Conservation (phyloP, 1,140 invertebrate genomes). For the Geopemphigus sp. region DNA sequence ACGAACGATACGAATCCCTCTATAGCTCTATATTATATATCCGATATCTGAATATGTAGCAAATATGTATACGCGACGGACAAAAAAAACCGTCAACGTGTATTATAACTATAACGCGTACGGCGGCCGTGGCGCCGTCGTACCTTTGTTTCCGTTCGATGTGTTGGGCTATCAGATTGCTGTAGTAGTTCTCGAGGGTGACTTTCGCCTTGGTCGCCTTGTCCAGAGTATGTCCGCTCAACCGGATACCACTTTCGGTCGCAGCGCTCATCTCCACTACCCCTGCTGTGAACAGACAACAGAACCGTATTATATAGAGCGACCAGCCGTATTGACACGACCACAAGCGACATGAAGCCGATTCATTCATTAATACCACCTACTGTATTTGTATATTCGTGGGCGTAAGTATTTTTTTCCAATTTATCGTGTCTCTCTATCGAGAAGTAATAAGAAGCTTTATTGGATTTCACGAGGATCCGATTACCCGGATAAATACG, state of each 20-base stretch:
- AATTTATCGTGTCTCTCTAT: background rate
- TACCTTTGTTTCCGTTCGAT: slow-evolving; percentile 93
- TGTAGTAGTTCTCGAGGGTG: slow-evolving; percentile 98
- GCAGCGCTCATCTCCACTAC: slow-evolving; percentile 72
- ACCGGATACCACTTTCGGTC: slow-evolving; percentile 77
- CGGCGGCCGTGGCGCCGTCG: too few species aligned
- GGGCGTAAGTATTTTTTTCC: slow-evolving; percentile 11
- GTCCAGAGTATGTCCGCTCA: slow-evolving; percentile 94
- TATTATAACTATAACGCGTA: background rate
- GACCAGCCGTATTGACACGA: background rate
- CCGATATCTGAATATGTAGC: too few species aligned
- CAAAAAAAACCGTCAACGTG: background rate
- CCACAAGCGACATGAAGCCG: background rate
- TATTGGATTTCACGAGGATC: slow-evolving; percentile 20
- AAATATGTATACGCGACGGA: background rate
- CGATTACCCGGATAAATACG: background rate
- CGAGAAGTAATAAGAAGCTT: background rate
- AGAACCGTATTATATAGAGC: background rate
- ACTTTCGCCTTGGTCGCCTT: slow-evolving; percentile 99
- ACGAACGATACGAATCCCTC: too few species aligned
- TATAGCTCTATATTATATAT: too few species aligned
- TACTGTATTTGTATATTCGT: background rate
- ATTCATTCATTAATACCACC: background rate
- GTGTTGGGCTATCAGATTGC: slow-evolving; percentile 95
- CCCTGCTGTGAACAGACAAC: slow-evolving; percentile 61